phyloP scores from a whole-genome alignment of 2,113 vertebrate genomes.

The Beaufortia kweichowensis region DNA sequence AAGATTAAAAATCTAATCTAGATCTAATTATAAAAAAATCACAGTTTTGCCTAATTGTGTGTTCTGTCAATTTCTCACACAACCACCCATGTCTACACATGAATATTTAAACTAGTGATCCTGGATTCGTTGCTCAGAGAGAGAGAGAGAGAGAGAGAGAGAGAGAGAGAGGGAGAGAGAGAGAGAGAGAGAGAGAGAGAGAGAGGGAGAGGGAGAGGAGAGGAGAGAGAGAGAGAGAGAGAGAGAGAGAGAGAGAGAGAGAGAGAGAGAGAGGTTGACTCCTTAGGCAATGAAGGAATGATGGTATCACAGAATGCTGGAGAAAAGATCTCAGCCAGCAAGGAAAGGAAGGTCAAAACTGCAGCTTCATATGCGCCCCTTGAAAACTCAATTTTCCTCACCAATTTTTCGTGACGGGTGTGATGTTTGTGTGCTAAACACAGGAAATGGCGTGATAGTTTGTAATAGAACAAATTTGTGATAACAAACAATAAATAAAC shows the following conservation, averaged over 20 bases:
- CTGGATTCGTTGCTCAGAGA: too few relatives aligned
- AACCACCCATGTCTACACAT: too few relatives aligned
- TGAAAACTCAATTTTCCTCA: not conserved
- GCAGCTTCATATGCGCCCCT: not conserved
- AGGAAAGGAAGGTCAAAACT: conserved; percentile 20
- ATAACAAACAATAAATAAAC: not conserved
- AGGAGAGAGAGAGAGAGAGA: too few relatives aligned
- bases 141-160: too few relatives aligned
- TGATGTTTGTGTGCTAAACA: conserved; percentile 7
- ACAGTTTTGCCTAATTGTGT: too few relatives aligned
- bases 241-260: conserved; percentile 23
- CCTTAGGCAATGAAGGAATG: conserved; percentile 10
- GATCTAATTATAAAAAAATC: too few relatives aligned
- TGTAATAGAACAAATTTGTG: not conserved
- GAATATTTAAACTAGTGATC: too few relatives aligned
- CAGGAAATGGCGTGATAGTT: not conserved
- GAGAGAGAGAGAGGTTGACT: conserved; percentile 24
- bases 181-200: too few relatives aligned
- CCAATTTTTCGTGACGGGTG: not conserved
- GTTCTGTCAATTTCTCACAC: too few relatives aligned
- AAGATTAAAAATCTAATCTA: too few relatives aligned
- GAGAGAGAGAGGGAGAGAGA: too few relatives aligned
- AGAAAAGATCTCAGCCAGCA: conserved; percentile 13
- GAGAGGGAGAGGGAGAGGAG: too few relatives aligned
- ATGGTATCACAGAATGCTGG: conserved; percentile 31